Conservation (phyloP, 2,113 vertebrate species). For the Lates calcarifer region DNA sequence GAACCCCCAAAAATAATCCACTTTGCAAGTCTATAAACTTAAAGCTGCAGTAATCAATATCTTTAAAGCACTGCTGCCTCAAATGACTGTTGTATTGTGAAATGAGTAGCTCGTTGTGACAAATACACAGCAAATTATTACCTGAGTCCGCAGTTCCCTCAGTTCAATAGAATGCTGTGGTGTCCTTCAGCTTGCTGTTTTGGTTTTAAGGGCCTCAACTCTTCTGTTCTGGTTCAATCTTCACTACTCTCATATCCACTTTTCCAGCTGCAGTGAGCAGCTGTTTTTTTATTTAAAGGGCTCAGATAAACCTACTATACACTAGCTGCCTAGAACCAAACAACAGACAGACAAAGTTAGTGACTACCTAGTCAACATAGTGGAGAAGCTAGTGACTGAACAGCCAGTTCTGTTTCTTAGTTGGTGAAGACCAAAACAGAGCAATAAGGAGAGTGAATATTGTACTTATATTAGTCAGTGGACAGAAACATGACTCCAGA, state of each 20-base stretch:
- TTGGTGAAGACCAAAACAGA: background rate
- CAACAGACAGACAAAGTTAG: background rate
- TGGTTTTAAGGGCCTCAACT: background rate
- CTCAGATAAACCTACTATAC: background rate
- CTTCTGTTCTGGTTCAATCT: background rate
- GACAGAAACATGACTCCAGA: background rate
- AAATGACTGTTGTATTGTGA: background rate
- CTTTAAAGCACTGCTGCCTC: background rate
- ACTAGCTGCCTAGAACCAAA: background rate
- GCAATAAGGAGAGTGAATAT: background rate
- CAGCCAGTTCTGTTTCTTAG: background rate
- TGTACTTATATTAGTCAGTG: background rate
- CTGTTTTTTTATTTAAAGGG: background rate
- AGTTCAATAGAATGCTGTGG: background rate
- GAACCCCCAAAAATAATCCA: background rate
- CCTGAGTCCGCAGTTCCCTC: background rate
- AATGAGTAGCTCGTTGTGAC: background rate
- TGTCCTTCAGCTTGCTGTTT: background rate
- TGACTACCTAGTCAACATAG: background rate
- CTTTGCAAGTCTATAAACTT: background rate
- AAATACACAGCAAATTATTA: background rate
- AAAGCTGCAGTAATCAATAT: background rate
- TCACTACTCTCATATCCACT: too few species aligned
- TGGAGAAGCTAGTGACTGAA: background rate
- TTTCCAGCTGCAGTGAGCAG: background rate